phyloP scores from a whole-genome alignment of 1,140 invertebrate genomes.

The Drosophila parabipectinata region DNA sequence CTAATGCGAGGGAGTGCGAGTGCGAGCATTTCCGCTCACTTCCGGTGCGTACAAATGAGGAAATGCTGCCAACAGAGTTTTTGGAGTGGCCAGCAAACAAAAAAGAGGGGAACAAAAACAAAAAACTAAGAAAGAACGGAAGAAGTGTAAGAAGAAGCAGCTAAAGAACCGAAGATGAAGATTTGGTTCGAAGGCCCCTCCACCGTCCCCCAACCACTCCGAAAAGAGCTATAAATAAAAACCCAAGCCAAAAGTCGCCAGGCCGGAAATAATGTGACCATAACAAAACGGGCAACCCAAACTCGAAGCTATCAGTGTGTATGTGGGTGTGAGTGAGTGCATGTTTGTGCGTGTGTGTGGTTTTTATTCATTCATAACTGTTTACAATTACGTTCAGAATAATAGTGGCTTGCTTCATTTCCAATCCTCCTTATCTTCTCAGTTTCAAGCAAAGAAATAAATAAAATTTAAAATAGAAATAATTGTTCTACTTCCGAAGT shows the following conservation, averaged over 20 bases:
- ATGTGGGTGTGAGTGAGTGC: not conserved
- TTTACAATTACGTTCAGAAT: slow-evolving; percentile 32
- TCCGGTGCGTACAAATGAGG: slow-evolving; percentile 80
- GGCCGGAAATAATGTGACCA: slow-evolving; percentile 78
- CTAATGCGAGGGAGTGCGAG: slow-evolving; percentile 64
- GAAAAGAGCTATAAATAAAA: slow-evolving; percentile 62
- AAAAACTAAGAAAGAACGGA: slow-evolving; percentile 5
- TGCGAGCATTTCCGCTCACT: slow-evolving; percentile 65
- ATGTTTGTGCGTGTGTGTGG: slow-evolving; percentile 16
- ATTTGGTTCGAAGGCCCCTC: slow-evolving; percentile 13
- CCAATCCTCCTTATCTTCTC: not conserved
- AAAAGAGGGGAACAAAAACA: slow-evolving; percentile 2
- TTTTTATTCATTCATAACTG: slow-evolving; percentile 69
- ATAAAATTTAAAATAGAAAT: not conserved
- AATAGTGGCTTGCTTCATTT: slow-evolving; percentile 1
- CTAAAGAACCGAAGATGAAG: slow-evolving; percentile 7
- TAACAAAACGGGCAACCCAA: slow-evolving; percentile 46
- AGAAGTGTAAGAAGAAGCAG: slow-evolving; percentile 18
- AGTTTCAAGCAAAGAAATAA: not conserved
- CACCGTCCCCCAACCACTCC: not conserved
- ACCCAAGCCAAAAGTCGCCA: slow-evolving; percentile 39
- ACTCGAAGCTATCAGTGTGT: slow-evolving; percentile 11
- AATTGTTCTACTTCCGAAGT: not conserved
- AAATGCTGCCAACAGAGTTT: slow-evolving; percentile 61
- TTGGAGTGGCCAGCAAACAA: slow-evolving; percentile 41